These are phyloP conservation scores for Rhysida immarginata DNA, from an alignment of 1,140 invertebrate genomes.

Conservation along the genomic window DNA sequence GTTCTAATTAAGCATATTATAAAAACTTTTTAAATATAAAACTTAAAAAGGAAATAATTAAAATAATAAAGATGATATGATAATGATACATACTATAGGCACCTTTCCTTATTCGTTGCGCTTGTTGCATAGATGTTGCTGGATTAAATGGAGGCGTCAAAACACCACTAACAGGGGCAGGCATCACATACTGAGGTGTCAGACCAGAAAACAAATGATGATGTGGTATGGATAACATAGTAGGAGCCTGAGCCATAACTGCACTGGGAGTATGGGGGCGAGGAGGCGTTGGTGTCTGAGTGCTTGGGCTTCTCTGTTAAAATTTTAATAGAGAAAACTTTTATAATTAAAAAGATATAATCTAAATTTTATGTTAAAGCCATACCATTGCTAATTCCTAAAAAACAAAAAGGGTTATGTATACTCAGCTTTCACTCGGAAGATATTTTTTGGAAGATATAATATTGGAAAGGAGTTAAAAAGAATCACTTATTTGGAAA, in stretches of 20 bases:
- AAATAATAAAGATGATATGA: constrained; percentile 7
- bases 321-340: neutral
- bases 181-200: constrained; percentile 1
- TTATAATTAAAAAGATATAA: no score
- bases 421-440: no score
- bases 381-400: no score
- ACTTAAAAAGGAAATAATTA: constrained; percentile 7
- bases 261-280: constrained; percentile 56
- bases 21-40: no score
- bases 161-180: constrained; percentile 1
- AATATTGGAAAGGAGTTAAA: no score
- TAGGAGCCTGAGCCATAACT: constrained; percentile 8
- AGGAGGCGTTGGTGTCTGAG: constrained; percentile 39
- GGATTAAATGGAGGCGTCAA: constrained; percentile 31
- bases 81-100: no score
- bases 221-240: neutral
- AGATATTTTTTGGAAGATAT: no score
- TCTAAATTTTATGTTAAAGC: no score
- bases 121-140: constrained; percentile 20
- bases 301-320: constrained; percentile 43
- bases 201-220: constrained; percentile 6
- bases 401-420: no score
- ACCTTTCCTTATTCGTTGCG: constrained; percentile 21
- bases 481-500: no score
- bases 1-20: no score